These are phyloP conservation scores for Chaetura pelagica DNA, from an alignment of 2,113 vertebrate genomes.

Conservation along the genomic window DNA sequence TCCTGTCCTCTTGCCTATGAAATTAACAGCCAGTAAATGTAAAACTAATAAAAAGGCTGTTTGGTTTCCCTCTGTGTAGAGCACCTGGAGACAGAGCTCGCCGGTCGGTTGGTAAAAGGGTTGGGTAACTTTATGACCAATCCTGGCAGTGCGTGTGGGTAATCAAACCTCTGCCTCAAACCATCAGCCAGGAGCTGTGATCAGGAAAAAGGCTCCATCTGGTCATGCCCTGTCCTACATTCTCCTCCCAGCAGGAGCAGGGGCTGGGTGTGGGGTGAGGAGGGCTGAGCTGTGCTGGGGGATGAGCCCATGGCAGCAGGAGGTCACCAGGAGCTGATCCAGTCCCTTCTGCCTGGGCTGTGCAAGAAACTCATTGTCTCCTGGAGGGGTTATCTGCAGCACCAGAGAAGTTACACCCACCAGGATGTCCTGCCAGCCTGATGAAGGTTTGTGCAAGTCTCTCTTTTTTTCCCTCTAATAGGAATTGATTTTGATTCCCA, in stretches of 20 bases:
- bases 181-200: background rate
- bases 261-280: fast-evolving
- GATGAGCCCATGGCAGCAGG: background rate
- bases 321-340: background rate
- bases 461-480: background rate
- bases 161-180: background rate
- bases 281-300: background rate
- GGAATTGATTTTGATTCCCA: background rate
- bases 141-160: fast-evolving
- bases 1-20: background rate
- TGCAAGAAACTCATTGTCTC: background rate
- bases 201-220: background rate
- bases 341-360: background rate
- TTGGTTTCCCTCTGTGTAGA: background rate
- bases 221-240: background rate
- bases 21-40: conserved; percentile 23
- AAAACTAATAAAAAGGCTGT: background rate
- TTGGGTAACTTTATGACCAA: background rate
- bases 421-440: background rate
- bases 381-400: background rate
- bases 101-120: background rate
- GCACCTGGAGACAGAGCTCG: background rate
- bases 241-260: background rate
- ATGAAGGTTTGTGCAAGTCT: background rate
- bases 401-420: background rate